Evolutionary conservation across 2,113 vertebrate species (phyloP).

Genomic region (Pedionomus torquatus): DNA sequence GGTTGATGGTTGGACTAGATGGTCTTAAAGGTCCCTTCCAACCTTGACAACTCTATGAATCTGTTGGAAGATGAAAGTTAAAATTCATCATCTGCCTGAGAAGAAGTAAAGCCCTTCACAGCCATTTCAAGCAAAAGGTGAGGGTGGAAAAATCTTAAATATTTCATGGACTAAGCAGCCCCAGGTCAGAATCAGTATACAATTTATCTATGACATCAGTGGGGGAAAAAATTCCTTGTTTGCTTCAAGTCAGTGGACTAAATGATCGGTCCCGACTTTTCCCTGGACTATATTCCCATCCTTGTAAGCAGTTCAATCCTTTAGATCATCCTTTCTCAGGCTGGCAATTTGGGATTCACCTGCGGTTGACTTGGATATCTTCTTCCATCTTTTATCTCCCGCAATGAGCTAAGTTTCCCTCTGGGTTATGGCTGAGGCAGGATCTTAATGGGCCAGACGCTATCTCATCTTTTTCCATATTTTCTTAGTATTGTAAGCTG

Average conservation of each 20-base stretch:
- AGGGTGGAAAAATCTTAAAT: not conserved
- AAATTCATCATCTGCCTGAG: not conserved
- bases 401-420: not conserved
- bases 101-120: not conserved
- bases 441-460: rapidly evolving
- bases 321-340: not conserved
- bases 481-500: not conserved
- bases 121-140: not conserved
- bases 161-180: not conserved
- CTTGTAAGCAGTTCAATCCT: not conserved
- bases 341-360: not conserved
- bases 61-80: not conserved
- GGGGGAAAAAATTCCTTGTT: not conserved
- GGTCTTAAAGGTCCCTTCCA: too few species aligned
- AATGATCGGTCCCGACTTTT: not conserved
- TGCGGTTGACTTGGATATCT: not conserved
- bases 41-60: not conserved
- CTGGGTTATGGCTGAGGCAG: not conserved
- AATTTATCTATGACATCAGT: not conserved
- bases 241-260: not conserved
- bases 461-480: not conserved
- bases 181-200: not conserved
- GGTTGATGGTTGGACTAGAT: too few species aligned
- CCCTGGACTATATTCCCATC: not conserved
- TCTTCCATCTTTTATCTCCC: not conserved